A percentile compares a stretch with the other conserved stretches of the same genome.
phyloP scores from a whole-genome alignment of 2,113 vertebrate species.

The Corythoichthys intestinalis region DNA sequence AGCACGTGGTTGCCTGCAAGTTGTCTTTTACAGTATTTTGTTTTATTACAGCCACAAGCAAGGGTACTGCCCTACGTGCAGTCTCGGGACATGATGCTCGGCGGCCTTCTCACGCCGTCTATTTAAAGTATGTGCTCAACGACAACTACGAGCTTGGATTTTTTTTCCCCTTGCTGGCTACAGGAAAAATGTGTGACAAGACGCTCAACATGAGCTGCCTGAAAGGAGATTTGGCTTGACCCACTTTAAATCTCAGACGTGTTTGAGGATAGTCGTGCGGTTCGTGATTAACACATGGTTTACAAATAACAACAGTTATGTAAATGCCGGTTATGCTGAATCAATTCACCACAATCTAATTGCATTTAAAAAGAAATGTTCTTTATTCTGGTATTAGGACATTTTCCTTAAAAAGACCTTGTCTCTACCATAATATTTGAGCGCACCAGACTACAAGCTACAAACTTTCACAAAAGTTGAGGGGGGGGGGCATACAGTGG shows the following conservation, averaged over 20 bases:
- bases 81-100: slow-evolving; percentile 48
- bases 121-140: slow-evolving; percentile 62
- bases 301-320: slow-evolving; percentile 13
- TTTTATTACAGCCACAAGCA: background rate
- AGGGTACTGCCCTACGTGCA: background rate
- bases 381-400: slow-evolving; percentile 2
- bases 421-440: too few species aligned
- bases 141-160: slow-evolving; percentile 44
- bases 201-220: slow-evolving; percentile 20
- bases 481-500: too few species aligned
- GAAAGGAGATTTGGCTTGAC: slow-evolving; percentile 22
- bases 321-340: slow-evolving; percentile 1
- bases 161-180: slow-evolving; percentile 33
- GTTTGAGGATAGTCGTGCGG: slow-evolving; percentile 12
- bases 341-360: slow-evolving; percentile 2
- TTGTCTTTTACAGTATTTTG: background rate
- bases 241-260: slow-evolving; percentile 24
- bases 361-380: background rate
- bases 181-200: slow-evolving; percentile 36
- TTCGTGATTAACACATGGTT: slow-evolving; percentile 7
- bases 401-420: background rate
- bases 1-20: slow-evolving; percentile 30
- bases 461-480: too few species aligned
- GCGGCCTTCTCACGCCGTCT: slow-evolving; percentile 61
- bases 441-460: too few species aligned